Conservation (phyloP, 2,113 vertebrate species). For the Gymnobelideus leadbeateri region DNA sequence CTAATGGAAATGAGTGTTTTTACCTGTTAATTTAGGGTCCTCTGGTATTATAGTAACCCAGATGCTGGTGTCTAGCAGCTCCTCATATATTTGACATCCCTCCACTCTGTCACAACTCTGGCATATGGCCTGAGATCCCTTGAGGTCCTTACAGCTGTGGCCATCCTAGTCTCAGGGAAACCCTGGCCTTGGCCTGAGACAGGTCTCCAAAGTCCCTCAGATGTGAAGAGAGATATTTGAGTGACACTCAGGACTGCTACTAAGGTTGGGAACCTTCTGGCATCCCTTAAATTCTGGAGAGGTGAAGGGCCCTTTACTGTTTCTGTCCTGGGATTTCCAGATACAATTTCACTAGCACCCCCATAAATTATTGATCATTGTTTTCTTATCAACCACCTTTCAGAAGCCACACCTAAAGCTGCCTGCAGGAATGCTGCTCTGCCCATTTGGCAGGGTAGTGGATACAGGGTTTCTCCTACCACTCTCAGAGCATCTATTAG, state of each 20-base stretch:
- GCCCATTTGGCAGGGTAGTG: not conserved
- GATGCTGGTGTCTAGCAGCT: not conserved
- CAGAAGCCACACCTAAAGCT: not conserved
- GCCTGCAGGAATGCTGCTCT: not conserved
- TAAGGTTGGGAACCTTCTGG: not conserved
- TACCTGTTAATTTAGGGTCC: too few relatives aligned
- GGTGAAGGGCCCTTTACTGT: not conserved
- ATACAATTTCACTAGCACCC: not conserved
- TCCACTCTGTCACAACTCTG: not conserved
- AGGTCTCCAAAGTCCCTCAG: not conserved
- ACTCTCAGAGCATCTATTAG: not conserved
- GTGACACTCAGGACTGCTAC: not conserved
- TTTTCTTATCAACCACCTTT: not conserved
- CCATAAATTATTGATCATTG: not conserved
- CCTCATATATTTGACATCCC: not conserved
- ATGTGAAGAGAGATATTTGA: not conserved
- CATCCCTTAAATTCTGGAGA: not conserved
- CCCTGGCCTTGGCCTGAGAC: not conserved
- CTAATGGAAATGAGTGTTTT: too few relatives aligned
- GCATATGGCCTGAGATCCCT: not conserved
- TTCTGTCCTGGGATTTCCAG: not conserved
- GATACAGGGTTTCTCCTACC: not conserved
- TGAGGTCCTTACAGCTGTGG: not conserved
- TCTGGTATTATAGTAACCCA: not conserved
- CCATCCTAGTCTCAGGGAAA: not conserved